Percentiles rank a stretch among this genome's conserved stretches.
Conservation (phyloP, 2,797 vertebrate species). For the Sebastes hubbsi region DNA sequence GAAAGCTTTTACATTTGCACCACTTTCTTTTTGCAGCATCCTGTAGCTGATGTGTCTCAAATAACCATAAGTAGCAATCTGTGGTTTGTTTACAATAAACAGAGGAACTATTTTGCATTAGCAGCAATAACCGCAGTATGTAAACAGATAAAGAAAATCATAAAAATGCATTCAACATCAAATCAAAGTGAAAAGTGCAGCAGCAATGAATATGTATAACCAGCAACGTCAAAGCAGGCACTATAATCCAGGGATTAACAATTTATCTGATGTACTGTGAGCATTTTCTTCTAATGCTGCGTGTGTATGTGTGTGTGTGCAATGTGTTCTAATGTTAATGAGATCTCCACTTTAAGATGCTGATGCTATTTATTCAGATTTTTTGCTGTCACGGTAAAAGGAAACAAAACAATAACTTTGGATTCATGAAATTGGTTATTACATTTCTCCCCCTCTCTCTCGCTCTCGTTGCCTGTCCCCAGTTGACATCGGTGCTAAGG, state of each 20-base stretch:
- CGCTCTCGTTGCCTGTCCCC: background rate
- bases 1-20: background rate
- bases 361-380: background rate
- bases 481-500: constrained; percentile 82
- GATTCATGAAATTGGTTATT: background rate
- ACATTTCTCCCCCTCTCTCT: background rate
- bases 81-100: background rate
- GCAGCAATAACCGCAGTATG: background rate
- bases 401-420: background rate
- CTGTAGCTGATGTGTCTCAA: background rate
- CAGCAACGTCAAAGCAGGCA: background rate
- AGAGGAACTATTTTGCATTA: background rate
- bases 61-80: background rate
- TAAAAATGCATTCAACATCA: background rate
- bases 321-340: background rate
- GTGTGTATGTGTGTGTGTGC: background rate
- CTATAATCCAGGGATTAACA: background rate
- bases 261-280: background rate
- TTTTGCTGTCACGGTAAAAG: background rate
- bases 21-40: background rate
- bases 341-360: background rate
- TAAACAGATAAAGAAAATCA: background rate
- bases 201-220: background rate
- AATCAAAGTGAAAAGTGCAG: background rate
- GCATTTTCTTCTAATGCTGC: background rate